Conservation (phyloP, 2,113 vertebrate species). For the Ptilonorhynchus violaceus region DNA sequence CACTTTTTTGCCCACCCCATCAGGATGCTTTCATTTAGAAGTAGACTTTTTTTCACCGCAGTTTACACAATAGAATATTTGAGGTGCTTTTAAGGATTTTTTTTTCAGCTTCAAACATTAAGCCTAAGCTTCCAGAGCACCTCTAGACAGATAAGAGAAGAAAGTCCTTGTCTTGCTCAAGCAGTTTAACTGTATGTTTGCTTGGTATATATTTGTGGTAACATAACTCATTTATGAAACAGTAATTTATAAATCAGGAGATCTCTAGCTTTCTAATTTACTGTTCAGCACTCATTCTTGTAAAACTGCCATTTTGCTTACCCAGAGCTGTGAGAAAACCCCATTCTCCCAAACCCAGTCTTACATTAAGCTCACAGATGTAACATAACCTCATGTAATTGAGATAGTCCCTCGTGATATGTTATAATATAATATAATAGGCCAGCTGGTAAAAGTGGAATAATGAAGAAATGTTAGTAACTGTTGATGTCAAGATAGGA, state of each 20-base stretch:
- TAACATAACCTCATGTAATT: constrained; percentile 9
- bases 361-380: not conserved
- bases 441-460: constrained; percentile 26
- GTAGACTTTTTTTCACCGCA: not conserved
- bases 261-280: not conserved
- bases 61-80: not conserved
- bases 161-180: not conserved
- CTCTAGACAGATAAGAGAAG: not conserved
- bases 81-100: not conserved
- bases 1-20: rapidly evolving
- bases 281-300: not conserved
- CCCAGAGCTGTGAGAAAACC: not conserved
- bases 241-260: not conserved
- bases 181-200: not conserved
- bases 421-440: not conserved
- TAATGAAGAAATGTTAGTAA: constrained; percentile 21
- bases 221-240: not conserved
- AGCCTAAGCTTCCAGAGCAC: not conserved
- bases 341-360: not conserved
- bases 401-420: not conserved
- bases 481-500: not conserved
- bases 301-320: not conserved
- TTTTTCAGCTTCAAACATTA: not conserved
- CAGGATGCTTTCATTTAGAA: not conserved
- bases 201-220: not conserved